Conservation (phyloP, 2,797 vertebrate genomes). For the Anas flavirostris region DNA sequence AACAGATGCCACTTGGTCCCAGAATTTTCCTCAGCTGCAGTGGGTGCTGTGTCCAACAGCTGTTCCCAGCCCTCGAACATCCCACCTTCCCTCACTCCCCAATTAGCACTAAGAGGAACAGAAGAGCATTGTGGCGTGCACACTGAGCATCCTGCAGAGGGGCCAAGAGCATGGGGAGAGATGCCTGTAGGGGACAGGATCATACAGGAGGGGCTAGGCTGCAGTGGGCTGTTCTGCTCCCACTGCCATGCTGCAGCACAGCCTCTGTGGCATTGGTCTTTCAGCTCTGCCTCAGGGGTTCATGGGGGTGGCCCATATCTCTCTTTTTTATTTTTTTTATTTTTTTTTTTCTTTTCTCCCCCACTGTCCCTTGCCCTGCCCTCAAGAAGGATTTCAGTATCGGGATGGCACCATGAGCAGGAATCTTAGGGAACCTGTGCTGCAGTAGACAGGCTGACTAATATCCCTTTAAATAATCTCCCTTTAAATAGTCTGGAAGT, state of each 20-base stretch:
- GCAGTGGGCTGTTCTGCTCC: background rate
- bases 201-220: accelerated
- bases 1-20: background rate
- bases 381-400: background rate
- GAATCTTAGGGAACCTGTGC: background rate
- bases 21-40: background rate
- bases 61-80: background rate
- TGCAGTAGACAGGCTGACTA: slow-evolving; percentile 48
- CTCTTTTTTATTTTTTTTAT: background rate
- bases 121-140: background rate
- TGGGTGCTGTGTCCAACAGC: background rate
- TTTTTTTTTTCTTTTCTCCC: accelerated
- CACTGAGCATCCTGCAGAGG: background rate
- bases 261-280: accelerated
- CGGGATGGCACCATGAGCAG: background rate
- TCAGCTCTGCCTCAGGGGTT: background rate
- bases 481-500: slow-evolving; percentile 62
- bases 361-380: background rate
- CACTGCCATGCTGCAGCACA: background rate
- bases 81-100: background rate
- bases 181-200: background rate
- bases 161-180: background rate
- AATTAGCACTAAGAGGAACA: background rate
- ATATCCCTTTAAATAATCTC: slow-evolving; percentile 58
- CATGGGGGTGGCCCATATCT: background rate